Percentiles rank a stretch among this genome's conserved stretches.
These are phyloP conservation scores for Cathartes aura DNA, from an alignment of 2,113 vertebrate species.

Conservation along the genomic window DNA sequence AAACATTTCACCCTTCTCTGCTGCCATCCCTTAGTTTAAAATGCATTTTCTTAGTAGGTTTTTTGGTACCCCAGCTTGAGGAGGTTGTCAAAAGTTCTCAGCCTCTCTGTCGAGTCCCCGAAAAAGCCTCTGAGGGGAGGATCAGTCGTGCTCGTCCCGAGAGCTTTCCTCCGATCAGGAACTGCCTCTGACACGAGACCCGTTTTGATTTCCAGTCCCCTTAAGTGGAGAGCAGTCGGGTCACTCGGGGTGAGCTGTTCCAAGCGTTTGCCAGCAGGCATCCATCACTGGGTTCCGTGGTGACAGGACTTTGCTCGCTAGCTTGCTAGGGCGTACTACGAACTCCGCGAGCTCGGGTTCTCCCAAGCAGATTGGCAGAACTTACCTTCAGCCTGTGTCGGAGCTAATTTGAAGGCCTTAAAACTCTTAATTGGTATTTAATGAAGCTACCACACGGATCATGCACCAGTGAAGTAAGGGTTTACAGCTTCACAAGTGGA, in stretches of 20 bases:
- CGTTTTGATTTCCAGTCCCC: background rate
- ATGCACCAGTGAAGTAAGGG: background rate
- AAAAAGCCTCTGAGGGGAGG: background rate
- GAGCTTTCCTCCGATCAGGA: background rate
- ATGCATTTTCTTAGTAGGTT: background rate
- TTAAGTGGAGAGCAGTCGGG: background rate
- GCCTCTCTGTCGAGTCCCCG: background rate
- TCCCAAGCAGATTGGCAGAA: background rate
- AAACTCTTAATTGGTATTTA: background rate
- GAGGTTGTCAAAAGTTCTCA: background rate
- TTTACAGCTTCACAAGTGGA: background rate
- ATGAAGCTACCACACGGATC: fast-evolving
- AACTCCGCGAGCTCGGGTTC: background rate
- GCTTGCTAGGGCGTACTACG: background rate
- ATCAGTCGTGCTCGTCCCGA: background rate
- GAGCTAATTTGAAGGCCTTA: background rate
- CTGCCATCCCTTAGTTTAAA: background rate
- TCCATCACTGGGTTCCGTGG: background rate
- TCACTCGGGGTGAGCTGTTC: background rate
- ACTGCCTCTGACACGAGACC: fast-evolving
- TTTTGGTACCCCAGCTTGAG: background rate
- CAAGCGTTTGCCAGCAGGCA: background rate
- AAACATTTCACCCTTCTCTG: background rate
- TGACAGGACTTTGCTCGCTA: slow-evolving; percentile 27
- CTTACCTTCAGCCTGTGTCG: background rate